phyloP scores from a whole-genome alignment of 92 coral and sea anemone species.

The Epizoanthus ramosus region DNA sequence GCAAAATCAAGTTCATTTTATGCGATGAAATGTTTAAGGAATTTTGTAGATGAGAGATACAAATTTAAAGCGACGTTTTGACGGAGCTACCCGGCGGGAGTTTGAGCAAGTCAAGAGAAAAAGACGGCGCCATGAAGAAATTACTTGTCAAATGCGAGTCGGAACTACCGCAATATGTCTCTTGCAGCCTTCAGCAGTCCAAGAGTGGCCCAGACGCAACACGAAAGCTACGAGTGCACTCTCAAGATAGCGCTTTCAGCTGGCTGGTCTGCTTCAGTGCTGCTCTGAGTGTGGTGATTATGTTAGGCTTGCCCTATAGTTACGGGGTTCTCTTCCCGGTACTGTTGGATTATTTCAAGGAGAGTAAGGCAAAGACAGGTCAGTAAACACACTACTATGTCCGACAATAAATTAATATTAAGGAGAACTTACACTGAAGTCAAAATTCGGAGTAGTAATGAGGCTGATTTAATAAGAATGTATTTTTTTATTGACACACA shows the following conservation, averaged over 20 bases:
- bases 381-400: not conserved
- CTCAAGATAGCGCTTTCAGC: conserved; percentile 18
- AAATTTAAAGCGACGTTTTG: not conserved
- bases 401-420: too few species aligned
- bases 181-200: conserved; percentile 31
- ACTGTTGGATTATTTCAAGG: conserved; percentile 26
- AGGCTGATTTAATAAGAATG: too few species aligned
- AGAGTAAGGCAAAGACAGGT: conserved; percentile 40
- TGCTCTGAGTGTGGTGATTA: conserved; percentile 14
- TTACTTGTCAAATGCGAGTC: conserved; percentile 22
- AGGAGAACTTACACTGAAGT: too few species aligned
- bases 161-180: conserved; percentile 13
- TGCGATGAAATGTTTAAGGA: not conserved
- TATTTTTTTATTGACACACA: too few species aligned
- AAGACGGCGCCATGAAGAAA: conserved; percentile 6
- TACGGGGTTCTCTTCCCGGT: conserved; percentile 36
- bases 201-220: not conserved
- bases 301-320: conserved; percentile 9
- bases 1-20: not conserved
- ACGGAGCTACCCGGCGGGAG: not conserved
- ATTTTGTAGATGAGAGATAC: not conserved
- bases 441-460: too few species aligned
- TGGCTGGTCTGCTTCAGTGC: conserved; percentile 42
- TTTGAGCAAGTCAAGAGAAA: conserved; percentile 2
- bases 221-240: not conserved